A percentile compares a stretch with the other conserved stretches of the same genome.
These are phyloP conservation scores for Montipora capricornis DNA, from an alignment of 64 coral and sea anemone species.

Conservation along the genomic window DNA sequence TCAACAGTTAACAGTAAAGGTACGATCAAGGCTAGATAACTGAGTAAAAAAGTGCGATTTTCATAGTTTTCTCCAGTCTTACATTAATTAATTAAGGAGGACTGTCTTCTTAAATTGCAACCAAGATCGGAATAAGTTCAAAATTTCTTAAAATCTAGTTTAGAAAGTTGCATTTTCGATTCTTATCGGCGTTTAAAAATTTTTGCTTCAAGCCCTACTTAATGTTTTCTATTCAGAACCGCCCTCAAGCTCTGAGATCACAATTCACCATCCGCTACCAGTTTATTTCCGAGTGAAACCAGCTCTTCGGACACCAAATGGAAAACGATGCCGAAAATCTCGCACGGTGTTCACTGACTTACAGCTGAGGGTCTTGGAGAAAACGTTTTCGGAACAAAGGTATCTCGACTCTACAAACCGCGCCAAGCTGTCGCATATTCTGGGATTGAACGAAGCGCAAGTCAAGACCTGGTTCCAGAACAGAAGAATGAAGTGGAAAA, in stretches of 20 bases:
- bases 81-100: too few relatives aligned
- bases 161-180: not conserved
- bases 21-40: too few relatives aligned
- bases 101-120: not conserved
- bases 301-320: constrained; percentile 57
- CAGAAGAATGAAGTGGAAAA: constrained; percentile 83
- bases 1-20: too few relatives aligned
- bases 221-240: constrained; percentile 29
- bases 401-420: constrained; percentile 71
- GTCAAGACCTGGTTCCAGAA: constrained; percentile 83
- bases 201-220: not conserved
- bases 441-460: constrained; percentile 75
- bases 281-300: constrained; percentile 79
- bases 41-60: too few relatives aligned
- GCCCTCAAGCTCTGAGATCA: constrained; percentile 4
- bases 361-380: constrained; percentile 74
- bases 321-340: constrained; percentile 75
- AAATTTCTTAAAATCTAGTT: not conserved
- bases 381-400: constrained; percentile 73
- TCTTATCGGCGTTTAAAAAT: not conserved
- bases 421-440: constrained; percentile 63
- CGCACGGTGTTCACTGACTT: constrained; percentile 75
- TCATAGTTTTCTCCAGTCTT: too few relatives aligned
- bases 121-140: too few relatives aligned
- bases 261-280: constrained; percentile 55